These are phyloP conservation scores for Arge pagana DNA, from an alignment of 2,888 invertebrate genomes.

Conservation along the genomic window DNA sequence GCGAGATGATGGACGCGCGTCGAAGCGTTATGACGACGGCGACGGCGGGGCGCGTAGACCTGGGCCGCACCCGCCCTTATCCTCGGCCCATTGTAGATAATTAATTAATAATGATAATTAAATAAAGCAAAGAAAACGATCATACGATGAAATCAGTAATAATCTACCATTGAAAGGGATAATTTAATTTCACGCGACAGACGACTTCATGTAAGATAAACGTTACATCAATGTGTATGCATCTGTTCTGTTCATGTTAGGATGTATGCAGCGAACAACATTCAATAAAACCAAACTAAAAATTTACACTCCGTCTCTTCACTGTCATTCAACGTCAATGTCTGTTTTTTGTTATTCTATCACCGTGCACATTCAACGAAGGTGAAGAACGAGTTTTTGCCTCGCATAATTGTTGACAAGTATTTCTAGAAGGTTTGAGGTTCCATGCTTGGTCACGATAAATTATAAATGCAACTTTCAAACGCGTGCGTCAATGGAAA, in stretches of 20 bases:
- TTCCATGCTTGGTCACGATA: no score
- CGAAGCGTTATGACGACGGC: conserved; percentile 47
- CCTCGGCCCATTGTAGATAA: conserved; percentile 59
- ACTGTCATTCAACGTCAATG: no score
- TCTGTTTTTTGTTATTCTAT: background rate
- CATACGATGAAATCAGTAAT: conserved; percentile 37
- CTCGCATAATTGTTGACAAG: no score
- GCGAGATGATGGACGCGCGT: conserved; percentile 55
- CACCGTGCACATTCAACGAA: no score
- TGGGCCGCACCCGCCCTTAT: conserved; percentile 58
- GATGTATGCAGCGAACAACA: conserved; percentile 52
- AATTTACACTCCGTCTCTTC: background rate
- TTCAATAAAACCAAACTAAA: conserved; percentile 45
- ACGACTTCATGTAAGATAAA: conserved; percentile 47
- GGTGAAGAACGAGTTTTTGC: no score
- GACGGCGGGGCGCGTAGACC: conserved; percentile 58
- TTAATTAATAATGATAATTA: conserved; percentile 49
- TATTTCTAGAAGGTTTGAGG: no score
- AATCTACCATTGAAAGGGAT: conserved; percentile 41
- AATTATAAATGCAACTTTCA: no score
- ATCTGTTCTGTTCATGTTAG: conserved; percentile 57
- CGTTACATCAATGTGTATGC: conserved; percentile 47
- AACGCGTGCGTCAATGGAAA: no score
- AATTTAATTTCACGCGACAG: conserved; percentile 40
- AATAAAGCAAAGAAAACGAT: conserved; percentile 32